A percentile compares a stretch with the other conserved stretches of the same genome.
Evolutionary conservation across 2,113 vertebrate genomes (phyloP).

Genomic region (Gambusia affinis): DNA sequence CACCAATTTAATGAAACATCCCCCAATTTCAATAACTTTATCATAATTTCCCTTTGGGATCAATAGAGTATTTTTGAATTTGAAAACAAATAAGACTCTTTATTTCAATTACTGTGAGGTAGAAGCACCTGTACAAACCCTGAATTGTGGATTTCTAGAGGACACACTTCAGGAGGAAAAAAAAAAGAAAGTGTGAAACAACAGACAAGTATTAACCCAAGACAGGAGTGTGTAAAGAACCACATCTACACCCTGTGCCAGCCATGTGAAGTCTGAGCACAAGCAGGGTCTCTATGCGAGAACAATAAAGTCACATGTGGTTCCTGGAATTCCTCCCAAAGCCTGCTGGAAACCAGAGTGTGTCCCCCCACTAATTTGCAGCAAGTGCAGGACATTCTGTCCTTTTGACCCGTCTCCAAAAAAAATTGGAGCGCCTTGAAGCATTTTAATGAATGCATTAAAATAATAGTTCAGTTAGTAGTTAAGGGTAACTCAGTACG

Average conservation of each 20-base stretch:
- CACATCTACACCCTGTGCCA: constrained; percentile 14
- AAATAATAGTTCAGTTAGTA: neutral
- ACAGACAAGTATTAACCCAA: constrained; percentile 2
- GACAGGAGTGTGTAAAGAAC: constrained; percentile 24
- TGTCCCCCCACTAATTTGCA: constrained; percentile 5
- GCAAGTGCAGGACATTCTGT: constrained; percentile 13
- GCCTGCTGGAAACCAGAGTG: constrained; percentile 12
- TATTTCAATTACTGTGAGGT: too few relatives aligned
- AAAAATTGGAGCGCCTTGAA: neutral
- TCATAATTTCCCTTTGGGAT: too few relatives aligned
- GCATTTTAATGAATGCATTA: too few relatives aligned
- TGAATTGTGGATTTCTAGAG: neutral
- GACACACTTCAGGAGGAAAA: neutral
- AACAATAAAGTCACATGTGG: constrained; percentile 48
- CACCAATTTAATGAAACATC: too few relatives aligned
- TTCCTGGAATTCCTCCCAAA: constrained; percentile 51
- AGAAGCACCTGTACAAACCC: too few relatives aligned
- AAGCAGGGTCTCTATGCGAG: constrained; percentile 44
- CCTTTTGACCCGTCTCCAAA: neutral
- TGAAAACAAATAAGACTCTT: too few relatives aligned
- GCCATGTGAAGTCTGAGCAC: constrained; percentile 43
- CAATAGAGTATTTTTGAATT: too few relatives aligned
- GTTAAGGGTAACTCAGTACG: constrained; percentile 7
- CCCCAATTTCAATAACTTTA: too few relatives aligned
- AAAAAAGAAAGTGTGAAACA: neutral